These are phyloP conservation scores for Eira barbara DNA, from an alignment of 2,113 vertebrate species.

Conservation along the genomic window DNA sequence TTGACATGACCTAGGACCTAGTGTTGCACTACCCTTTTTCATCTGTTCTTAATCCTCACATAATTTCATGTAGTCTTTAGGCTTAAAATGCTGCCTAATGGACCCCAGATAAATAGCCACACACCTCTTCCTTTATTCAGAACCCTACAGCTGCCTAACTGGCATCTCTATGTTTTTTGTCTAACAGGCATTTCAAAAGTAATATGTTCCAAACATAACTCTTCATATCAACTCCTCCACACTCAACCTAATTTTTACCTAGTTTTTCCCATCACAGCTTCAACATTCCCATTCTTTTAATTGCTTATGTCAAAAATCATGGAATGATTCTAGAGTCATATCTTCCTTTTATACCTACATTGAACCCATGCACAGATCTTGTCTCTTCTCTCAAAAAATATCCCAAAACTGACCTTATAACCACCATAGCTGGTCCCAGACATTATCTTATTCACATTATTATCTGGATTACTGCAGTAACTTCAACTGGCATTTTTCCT, in stretches of 20 bases:
- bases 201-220: not conserved
- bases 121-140: not conserved
- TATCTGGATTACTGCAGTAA: not conserved
- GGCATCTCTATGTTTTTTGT: not conserved
- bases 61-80: not conserved
- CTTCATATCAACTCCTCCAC: not conserved
- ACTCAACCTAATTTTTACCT: not conserved
- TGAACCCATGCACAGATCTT: not conserved
- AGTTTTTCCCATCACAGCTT: not conserved
- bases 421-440: not conserved
- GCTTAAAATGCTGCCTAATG: not conserved
- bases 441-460: not conserved
- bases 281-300: not conserved
- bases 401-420: not conserved
- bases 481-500: not conserved
- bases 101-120: not conserved
- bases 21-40: not conserved
- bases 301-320: not conserved
- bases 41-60: not conserved
- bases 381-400: not conserved
- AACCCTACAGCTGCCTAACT: not conserved
- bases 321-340: not conserved
- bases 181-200: not conserved
- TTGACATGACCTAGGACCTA: not conserved
- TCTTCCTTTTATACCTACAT: not conserved